Conservation (phyloP, 1,140 invertebrate genomes). For the Sarcophaga bullata region DNA sequence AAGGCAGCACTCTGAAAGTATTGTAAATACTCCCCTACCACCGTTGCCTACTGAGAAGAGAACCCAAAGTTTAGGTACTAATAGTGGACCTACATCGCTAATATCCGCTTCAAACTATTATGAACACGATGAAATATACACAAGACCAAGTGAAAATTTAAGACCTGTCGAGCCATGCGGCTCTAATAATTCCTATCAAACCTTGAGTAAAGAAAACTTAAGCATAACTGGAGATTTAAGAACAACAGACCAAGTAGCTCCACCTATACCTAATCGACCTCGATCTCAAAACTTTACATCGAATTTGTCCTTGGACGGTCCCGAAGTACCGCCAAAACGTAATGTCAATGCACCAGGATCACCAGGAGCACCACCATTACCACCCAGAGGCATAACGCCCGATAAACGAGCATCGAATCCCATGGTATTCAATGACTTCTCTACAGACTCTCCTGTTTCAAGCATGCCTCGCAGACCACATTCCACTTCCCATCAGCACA, state of each 20-base stretch:
- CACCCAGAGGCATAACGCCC: conserved; percentile 66
- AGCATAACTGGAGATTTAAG: conserved; percentile 42
- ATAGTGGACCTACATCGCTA: conserved; percentile 24
- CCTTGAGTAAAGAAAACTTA: conserved; percentile 59
- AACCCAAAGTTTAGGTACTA: conserved; percentile 62
- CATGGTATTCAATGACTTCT: conserved; percentile 59
- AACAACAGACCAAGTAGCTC: conserved; percentile 43
- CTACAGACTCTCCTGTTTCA: conserved; percentile 39
- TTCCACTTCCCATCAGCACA: conserved; percentile 51
- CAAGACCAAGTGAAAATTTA: conserved; percentile 68
- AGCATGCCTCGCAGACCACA: conserved; percentile 51
- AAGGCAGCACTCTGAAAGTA: conserved; percentile 78
- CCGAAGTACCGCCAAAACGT: conserved; percentile 62
- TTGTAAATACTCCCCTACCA: conserved; percentile 81
- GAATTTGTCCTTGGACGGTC: conserved; percentile 49
- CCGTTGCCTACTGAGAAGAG: conserved; percentile 73
- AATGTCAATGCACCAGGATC: conserved; percentile 46
- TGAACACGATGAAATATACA: conserved; percentile 75
- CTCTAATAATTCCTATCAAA: conserved; percentile 56
- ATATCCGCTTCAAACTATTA: conserved; percentile 49
- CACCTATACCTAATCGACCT: conserved; percentile 61
- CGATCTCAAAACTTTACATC: conserved; percentile 58
- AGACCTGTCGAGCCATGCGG: conserved; percentile 53
- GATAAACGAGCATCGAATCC: conserved; percentile 63
- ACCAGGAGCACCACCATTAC: conserved; percentile 66